These are phyloP conservation scores for Schizaphis graminum DNA, from an alignment of 2,888 invertebrate species.

Conservation along the genomic window DNA sequence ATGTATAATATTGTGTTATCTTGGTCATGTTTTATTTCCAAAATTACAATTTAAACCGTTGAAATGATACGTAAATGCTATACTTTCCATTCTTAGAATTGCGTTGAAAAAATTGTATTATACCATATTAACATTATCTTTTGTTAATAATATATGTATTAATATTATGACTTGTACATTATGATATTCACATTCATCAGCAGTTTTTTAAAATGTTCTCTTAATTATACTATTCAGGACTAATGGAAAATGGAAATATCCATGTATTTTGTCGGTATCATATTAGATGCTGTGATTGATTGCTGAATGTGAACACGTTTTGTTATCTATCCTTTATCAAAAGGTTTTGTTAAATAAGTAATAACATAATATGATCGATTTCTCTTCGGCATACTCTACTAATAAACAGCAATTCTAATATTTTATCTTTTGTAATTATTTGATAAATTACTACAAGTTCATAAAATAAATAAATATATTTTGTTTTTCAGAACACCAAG, in stretches of 20 bases:
- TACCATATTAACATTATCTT: background rate
- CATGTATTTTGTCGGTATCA: background rate
- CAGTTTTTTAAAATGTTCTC: background rate
- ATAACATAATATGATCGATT: slow-evolving; percentile 9
- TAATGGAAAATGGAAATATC: background rate
- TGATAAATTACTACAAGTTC: background rate
- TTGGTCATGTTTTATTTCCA: slow-evolving; percentile 10
- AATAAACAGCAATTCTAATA: background rate
- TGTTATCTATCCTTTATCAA: background rate
- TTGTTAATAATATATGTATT: background rate
- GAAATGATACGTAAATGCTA: background rate
- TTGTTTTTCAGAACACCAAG: slow-evolving; percentile 76
- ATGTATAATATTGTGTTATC: background rate
- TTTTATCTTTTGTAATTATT: background rate
- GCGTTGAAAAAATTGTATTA: background rate
- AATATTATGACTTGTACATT: background rate
- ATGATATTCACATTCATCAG: background rate
- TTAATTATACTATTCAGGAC: background rate
- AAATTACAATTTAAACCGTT: background rate
- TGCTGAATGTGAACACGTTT: background rate
- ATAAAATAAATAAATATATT: slow-evolving; percentile 55
- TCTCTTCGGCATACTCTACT: background rate
- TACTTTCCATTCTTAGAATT: background rate
- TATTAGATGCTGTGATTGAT: background rate
- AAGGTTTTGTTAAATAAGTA: background rate